Percentiles rank a stretch among this genome's conserved stretches.
These are phyloP conservation scores for Reticulitermes lucifugus DNA, from an alignment of 2,888 invertebrate genomes.

Conservation along the genomic window DNA sequence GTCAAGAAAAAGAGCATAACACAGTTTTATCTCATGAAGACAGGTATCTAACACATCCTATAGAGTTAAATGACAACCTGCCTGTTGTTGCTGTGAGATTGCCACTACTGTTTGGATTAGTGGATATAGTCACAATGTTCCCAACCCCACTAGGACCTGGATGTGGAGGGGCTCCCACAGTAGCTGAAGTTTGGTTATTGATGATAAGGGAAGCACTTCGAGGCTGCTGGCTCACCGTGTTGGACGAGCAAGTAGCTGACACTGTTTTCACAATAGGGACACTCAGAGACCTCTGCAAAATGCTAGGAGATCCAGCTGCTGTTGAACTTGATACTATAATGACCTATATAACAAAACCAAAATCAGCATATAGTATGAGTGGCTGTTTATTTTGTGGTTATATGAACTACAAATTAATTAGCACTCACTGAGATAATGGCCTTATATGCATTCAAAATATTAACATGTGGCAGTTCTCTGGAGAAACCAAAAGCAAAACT, in stretches of 20 bases:
- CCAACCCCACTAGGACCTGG: constrained; percentile 33
- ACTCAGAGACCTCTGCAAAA: constrained; percentile 53
- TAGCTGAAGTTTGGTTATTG: constrained; percentile 31
- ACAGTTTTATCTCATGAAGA: too few species aligned
- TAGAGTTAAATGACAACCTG: background rate
- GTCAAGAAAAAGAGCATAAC: too few species aligned
- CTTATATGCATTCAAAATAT: too few species aligned
- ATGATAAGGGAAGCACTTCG: constrained; percentile 30
- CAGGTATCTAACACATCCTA: too few species aligned
- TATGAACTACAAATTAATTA: too few species aligned
- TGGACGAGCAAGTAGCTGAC: constrained; percentile 29
- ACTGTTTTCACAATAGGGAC: constrained; percentile 54
- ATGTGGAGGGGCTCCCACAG: constrained; percentile 11
- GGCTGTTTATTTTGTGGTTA: too few species aligned
- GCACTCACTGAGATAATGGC: too few species aligned
- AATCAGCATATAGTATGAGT: background rate
- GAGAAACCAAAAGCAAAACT: too few species aligned
- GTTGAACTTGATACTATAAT: constrained; percentile 54
- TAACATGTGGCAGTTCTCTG: too few species aligned
- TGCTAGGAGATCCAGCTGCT: constrained; percentile 51
- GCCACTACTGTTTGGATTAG: constrained; percentile 33
- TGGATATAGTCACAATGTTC: constrained; percentile 49
- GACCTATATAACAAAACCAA: constrained; percentile 45
- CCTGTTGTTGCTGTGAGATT: constrained; percentile 48
- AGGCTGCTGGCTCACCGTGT: constrained; percentile 23